Evolutionary conservation across 2,888 invertebrate genomes (phyloP), one percentile per base, ranked within the genome.

Genomic region (Caenorhabditis panamensis): DNA sequence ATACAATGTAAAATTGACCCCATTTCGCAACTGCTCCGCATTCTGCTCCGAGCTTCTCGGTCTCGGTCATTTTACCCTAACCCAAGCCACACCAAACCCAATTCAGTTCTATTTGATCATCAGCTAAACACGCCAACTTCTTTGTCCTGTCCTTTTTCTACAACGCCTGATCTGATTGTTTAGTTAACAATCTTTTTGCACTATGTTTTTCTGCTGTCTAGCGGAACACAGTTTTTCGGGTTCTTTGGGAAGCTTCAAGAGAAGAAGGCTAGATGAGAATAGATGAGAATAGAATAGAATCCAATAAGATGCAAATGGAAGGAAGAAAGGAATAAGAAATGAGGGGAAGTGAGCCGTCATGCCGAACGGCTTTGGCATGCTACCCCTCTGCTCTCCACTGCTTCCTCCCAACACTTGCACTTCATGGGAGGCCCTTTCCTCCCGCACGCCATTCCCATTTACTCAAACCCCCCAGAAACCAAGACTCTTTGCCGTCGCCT

Each of bases 41-140:
- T 5, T 8, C 49, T 18, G 8, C 49, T 56, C 20, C n/a, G n/a
- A n/a, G n/a, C n/a, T n/a, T n/a, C n/a, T n/a, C n/a, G n/a, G n/a
- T n/a, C n/a, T 24, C 41, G 47, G 64, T 58, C 36, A 66, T 58
- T 59, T 49, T 51, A 67, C 66, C 47, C 24, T 47, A 44, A 37
- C 31, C 31, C 31, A 31, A 31, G n/a, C n/a, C 22, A 54, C 72
- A 56, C 56, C 63, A 64, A 64, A 72, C 64, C 66, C 75, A 61
- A 66, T 66, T 75, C 66, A 53, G 75, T 61, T 75, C 31, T 75
- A 75, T 75, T 75, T 75, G 75, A 66, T 26, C 75, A 75, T 75
- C 75, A 66, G 75, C 66, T 75, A 75, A 75, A 75, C 75, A 64
- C 64, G 26, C 49, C 1, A 18, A 44, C 20, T 20, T 20, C 20